phyloP scores from a whole-genome alignment of 1,140 invertebrate species.

The Temnothorax nylanderi region DNA sequence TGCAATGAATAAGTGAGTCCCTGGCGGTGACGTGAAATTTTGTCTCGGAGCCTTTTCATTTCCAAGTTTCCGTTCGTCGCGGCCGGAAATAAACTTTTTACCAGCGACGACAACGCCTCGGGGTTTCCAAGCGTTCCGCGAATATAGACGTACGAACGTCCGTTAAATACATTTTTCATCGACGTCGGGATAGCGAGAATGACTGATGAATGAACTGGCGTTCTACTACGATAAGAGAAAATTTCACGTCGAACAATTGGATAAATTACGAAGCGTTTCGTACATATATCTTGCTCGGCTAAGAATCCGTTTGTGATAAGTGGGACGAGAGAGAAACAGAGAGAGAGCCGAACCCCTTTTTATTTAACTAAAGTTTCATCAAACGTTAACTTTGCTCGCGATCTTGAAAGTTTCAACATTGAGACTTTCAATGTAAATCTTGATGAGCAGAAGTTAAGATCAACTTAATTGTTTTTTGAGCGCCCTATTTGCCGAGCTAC shows the following conservation, averaged over 20 bases:
- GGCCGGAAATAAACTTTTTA: constrained; percentile 59
- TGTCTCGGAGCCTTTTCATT: constrained; percentile 54
- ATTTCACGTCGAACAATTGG: constrained; percentile 8
- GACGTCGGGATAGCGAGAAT: background rate
- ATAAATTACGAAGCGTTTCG: background rate
- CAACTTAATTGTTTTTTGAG: constrained; percentile 15
- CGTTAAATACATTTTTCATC: constrained; percentile 54
- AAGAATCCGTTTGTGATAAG: background rate
- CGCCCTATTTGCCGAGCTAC: background rate
- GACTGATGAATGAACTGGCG: constrained; percentile 16
- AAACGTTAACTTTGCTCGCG: background rate
- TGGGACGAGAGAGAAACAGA: background rate
- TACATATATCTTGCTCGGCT: background rate
- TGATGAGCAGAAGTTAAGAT: background rate
- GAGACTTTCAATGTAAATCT: constrained; percentile 21
- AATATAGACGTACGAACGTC: background rate
- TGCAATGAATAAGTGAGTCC: constrained; percentile 53
- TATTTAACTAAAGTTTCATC: background rate
- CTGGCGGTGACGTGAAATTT: constrained; percentile 52
- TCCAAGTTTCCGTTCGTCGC: constrained; percentile 49
- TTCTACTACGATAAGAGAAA: background rate
- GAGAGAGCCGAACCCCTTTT: background rate
- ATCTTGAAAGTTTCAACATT: background rate
- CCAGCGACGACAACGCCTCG: constrained; percentile 12
- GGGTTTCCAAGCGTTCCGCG: background rate